These are phyloP conservation scores for Maniola jurtina DNA, from an alignment of 1,140 invertebrate species.

Conservation along the genomic window DNA sequence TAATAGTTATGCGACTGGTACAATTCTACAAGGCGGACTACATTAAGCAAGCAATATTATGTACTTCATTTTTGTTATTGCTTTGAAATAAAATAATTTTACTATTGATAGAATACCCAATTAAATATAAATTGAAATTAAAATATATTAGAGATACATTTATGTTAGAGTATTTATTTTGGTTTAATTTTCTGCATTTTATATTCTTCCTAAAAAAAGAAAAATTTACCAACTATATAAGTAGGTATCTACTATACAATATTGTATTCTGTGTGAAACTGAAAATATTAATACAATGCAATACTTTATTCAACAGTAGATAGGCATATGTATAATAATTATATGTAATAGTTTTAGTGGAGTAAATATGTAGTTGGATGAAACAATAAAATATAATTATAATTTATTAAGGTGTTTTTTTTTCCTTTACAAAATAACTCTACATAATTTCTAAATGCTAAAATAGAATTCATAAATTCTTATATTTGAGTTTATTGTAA, in stretches of 20 bases:
- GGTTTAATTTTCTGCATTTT: constrained; percentile 16
- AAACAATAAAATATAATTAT: too few relatives aligned
- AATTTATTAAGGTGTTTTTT: too few relatives aligned
- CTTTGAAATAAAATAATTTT: constrained; percentile 2
- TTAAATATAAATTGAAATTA: neutral
- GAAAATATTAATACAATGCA: too few relatives aligned
- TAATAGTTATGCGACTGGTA: constrained; percentile 50
- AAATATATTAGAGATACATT: neutral
- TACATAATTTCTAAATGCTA: too few relatives aligned
- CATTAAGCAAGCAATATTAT: neutral
- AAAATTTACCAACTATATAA: neutral
- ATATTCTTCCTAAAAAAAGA: neutral
- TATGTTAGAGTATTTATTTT: constrained; percentile 11
- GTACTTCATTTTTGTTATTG: constrained; percentile 6
- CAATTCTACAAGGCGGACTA: constrained; percentile 15
- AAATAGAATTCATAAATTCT: too few relatives aligned
- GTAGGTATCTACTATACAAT: neutral
- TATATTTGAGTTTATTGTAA: too few relatives aligned
- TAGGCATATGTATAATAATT: too few relatives aligned
- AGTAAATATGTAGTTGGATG: too few relatives aligned
- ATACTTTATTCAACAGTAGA: too few relatives aligned
- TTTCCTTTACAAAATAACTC: too few relatives aligned
- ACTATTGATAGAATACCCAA: neutral
- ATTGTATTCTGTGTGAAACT: neutral
- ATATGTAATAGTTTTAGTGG: too few relatives aligned